phyloP scores from a whole-genome alignment of 2,797 vertebrate genomes.

The Anisognathus igniventris region DNA sequence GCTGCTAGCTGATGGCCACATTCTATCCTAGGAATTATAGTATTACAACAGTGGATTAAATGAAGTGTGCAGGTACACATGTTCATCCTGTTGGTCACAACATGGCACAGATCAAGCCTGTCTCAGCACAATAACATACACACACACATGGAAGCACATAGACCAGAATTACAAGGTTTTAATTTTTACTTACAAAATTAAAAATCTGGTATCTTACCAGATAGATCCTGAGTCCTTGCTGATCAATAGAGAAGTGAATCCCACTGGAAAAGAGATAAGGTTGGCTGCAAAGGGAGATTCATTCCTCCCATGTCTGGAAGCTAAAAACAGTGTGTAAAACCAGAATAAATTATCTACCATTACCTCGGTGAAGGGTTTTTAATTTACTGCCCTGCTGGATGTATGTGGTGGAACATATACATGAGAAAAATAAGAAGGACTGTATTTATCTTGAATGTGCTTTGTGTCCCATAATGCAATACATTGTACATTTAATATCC shows the following conservation, averaged over 20 bases:
- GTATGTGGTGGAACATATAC: not conserved
- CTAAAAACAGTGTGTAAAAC: not conserved
- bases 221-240: not conserved
- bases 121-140: not conserved
- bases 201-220: not conserved
- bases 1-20: not conserved
- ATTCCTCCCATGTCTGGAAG: conserved; percentile 2
- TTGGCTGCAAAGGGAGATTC: not conserved
- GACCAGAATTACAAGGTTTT: not conserved
- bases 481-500: not conserved
- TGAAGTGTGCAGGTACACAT: not conserved
- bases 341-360: conserved; percentile 26
- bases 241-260: not conserved
- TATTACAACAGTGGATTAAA: not conserved
- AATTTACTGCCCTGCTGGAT: conserved; percentile 32
- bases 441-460: not conserved
- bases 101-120: not conserved
- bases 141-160: not conserved
- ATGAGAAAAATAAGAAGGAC: not conserved
- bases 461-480: not conserved
- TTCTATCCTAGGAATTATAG: not conserved
- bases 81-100: not conserved
- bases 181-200: not conserved
- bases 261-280: not conserved
- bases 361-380: conserved; percentile 23